Evolutionary conservation across 1,140 invertebrate species (phyloP), one percentile per base, ranked within the genome.

Genomic region (Scaptomyza pallida): DNA sequence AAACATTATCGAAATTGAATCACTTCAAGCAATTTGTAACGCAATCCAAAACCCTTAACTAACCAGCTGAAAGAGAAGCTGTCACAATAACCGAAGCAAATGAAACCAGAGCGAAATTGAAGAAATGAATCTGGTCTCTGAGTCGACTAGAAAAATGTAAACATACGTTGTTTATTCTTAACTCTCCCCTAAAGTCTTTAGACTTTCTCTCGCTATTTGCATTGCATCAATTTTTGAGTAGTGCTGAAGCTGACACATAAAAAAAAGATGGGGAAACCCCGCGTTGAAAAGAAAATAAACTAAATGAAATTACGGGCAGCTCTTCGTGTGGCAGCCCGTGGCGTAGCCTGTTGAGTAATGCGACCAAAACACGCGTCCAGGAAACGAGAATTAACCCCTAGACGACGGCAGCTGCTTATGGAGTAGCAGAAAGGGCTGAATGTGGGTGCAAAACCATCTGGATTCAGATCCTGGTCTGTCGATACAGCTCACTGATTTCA

Each of bases 1-100:
- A 13, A 52, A 73, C 62, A 72, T 78, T 86, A 88, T 78, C 75
- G 78, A 73, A 78, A 81, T 89, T 70, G 75, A 89, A 89, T 85
- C 68, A 75, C 74, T 85, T 45, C 26, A 40, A 72, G 57, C 80
- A 75, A 85, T 83, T 89, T 89, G 83, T 82, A 75, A 78, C 17
- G 60, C 60, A 44, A 67, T 35, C 62, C 75, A 51, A 30, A 13
- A 57, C 17, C 12, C 9, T 26, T 52, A 35, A 12, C 17, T 23
- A 33, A 35, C 15, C 64, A 75, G 65, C 68, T 61, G 55, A 15
- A 8, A 40, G 45, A 55, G 35, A 45, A 23, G 26, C 56, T 72
- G 72, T 72, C 69, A 67, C 45, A 62, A 67, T 44, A 71, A 47
- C 40, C 16, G 56, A 41, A 37, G 23, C 17, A 23, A 41, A 54